Base-by-base conservation (phyloP, 1,140 invertebrate genomes). In the Paralvinella palmiformis region DNA sequence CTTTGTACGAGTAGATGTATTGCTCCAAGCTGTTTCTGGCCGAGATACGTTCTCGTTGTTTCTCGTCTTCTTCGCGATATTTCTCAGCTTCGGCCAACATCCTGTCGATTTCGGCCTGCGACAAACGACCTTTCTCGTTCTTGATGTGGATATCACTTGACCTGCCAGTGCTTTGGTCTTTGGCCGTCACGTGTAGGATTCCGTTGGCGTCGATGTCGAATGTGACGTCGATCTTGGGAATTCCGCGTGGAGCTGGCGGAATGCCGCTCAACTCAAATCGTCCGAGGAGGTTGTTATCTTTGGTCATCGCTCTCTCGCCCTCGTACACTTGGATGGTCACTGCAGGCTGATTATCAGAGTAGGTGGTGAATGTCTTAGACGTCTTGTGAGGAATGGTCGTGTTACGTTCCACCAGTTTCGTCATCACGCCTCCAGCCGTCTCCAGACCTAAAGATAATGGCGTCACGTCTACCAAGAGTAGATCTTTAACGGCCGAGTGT, bases 61-160 rank as follows among this genome's bases (percentile, higher is more conserved):
- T n/a, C n/a, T n/a, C n/a, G n/a, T n/a, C n/a, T n/a, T n/a, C n/a
- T n/a, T n/a, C n/a, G n/a, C n/a, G 80, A 32, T 29, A 62, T 29
- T 62, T 62, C 45, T 62, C 45, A 24, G 60, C 60, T 15, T 62
- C 60, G 6, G 55, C 52, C 20, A 62, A 5, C 60, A 62, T 62
- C 17, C 48, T 13, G 17, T 62, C 60, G 29, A 62, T 62, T 31
- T 62, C 60, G 13, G 17, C 50, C 27, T 63, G 55, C 7, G 50
- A 63, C 37, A 63, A 96, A 72, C 97, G 96, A 31, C 92, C 96
- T 78, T 97, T 97, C 83, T 98, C 94, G 76, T 98, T 98, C 72
- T 92, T 97, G 72, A 98, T 97, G 33, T 92, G 96, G 78, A 84
- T 82, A 52, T 79, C 72, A 10, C 91, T 88, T 1, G 85, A 85